These are phyloP conservation scores for Tetraneura akinire DNA, from an alignment of 1,140 invertebrate genomes.

Conservation along the genomic window DNA sequence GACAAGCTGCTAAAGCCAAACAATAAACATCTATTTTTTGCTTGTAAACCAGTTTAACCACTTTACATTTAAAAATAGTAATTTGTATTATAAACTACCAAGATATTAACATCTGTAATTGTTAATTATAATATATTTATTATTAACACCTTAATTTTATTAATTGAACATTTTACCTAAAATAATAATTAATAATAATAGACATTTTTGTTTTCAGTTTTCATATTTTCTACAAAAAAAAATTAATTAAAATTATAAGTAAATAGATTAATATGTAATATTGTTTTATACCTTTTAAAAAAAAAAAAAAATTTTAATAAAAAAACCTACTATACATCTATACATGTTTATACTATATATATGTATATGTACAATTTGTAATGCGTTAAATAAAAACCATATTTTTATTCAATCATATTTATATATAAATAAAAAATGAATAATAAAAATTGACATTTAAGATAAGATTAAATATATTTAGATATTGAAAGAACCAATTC, in stretches of 20 bases:
- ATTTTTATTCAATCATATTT: neutral
- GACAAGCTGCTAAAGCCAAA: constrained; percentile 30
- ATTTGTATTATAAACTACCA: neutral
- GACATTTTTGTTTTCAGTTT: neutral
- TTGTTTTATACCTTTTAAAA: neutral
- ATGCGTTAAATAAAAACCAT: constrained; percentile 17
- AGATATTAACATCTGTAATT: neutral
- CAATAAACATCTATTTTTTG: constrained; percentile 16
- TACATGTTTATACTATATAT: too few species aligned
- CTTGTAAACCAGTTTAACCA: neutral
- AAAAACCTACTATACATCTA: neutral
- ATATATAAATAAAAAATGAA: neutral
- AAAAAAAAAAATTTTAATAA: too few species aligned
- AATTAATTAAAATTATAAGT: constrained; percentile 6
- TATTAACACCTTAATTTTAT: constrained; percentile 14
- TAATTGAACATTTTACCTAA: neutral
- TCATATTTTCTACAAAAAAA: neutral
- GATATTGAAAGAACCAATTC: constrained; percentile 3
- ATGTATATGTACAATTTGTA: neutral
- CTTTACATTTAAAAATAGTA: neutral
- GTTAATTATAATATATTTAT: neutral
- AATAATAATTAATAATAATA: neutral
- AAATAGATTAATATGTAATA: neutral
- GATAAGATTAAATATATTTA: neutral
- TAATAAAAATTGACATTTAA: neutral